Conservation (phyloP, 2,888 invertebrate species). For the Tineola bisselliella region DNA sequence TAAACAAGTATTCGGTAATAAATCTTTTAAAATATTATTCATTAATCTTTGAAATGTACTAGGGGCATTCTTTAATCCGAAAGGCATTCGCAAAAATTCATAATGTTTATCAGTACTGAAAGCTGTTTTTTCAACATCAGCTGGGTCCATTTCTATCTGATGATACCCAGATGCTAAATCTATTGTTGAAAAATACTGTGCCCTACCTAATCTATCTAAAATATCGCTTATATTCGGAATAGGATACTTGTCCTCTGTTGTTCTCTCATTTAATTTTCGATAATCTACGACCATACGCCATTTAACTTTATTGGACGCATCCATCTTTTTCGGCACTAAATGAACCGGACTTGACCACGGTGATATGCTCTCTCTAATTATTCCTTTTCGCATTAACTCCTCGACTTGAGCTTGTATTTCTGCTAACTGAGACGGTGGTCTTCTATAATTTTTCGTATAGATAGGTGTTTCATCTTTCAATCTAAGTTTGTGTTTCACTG, state of each 20-base stretch:
- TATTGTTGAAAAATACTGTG: slow-evolving; percentile 17
- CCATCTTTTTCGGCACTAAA: slow-evolving; percentile 21
- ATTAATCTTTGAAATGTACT: slow-evolving; percentile 30
- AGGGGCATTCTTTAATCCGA: slow-evolving; percentile 23
- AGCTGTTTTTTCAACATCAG: slow-evolving; percentile 22
- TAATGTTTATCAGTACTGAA: slow-evolving; percentile 22
- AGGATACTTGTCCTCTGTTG: slow-evolving; percentile 21
- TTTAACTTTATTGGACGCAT: slow-evolving; percentile 20
- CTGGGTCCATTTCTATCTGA: slow-evolving; percentile 16
- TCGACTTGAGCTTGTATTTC: slow-evolving; percentile 21
- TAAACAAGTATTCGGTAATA: slow-evolving; percentile 18
- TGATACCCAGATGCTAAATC: slow-evolving; percentile 16
- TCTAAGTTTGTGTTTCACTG: slow-evolving; percentile 29
- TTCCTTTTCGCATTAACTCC: slow-evolving; percentile 19
- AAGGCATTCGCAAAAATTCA: slow-evolving; percentile 23
- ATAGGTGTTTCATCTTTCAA: slow-evolving; percentile 17
- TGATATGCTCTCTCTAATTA: slow-evolving; percentile 20
- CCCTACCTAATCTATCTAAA: slow-evolving; percentile 20
- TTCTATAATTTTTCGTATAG: slow-evolving; percentile 19
- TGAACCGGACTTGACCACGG: slow-evolving; percentile 21
- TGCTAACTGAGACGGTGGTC: slow-evolving; percentile 17
- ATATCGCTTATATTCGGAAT: slow-evolving; percentile 22
- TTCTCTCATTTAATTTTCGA: slow-evolving; percentile 22
- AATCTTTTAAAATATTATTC: slow-evolving; percentile 23
- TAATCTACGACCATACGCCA: slow-evolving; percentile 20